Evolutionary conservation across 64 coral and sea anemone genomes (phyloP).

Genomic region (Stichodactyla mertensii): DNA sequence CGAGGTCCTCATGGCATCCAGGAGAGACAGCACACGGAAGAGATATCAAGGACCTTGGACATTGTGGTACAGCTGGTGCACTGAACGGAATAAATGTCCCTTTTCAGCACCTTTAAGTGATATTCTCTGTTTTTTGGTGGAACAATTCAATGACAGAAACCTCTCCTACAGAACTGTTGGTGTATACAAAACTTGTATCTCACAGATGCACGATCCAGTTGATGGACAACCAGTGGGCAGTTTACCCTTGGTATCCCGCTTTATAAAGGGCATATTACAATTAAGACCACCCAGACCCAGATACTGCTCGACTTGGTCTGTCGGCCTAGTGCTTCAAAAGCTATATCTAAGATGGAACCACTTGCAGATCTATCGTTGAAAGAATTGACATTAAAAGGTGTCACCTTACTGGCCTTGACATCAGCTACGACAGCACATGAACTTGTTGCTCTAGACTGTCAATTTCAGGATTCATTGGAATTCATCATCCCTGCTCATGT

Average conservation of each 20-base stretch:
- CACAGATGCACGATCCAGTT: not conserved
- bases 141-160: not conserved
- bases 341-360: not conserved
- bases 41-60: conserved; percentile 6
- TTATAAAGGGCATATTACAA: not conserved
- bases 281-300: not conserved
- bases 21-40: conserved; percentile 8
- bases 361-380: not conserved
- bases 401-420: not conserved
- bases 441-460: conserved; percentile 9
- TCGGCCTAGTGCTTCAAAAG: not conserved
- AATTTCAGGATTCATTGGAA: conserved; percentile 18
- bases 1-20: conserved; percentile 4
- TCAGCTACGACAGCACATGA: conserved; percentile 13
- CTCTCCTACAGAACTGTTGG: not conserved
- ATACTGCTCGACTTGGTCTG: not conserved
- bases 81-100: not conserved
- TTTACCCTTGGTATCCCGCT: not conserved
- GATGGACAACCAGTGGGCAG: not conserved
- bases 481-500: conserved; percentile 4
- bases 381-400: not conserved
- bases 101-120: conserved; percentile 20
- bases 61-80: not conserved
- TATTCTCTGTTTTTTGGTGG: conserved; percentile 15
- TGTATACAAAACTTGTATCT: not conserved